Evolutionary conservation across 92 coral and sea anemone genomes (phyloP).

Genomic region (Virgularia gustaviana): DNA sequence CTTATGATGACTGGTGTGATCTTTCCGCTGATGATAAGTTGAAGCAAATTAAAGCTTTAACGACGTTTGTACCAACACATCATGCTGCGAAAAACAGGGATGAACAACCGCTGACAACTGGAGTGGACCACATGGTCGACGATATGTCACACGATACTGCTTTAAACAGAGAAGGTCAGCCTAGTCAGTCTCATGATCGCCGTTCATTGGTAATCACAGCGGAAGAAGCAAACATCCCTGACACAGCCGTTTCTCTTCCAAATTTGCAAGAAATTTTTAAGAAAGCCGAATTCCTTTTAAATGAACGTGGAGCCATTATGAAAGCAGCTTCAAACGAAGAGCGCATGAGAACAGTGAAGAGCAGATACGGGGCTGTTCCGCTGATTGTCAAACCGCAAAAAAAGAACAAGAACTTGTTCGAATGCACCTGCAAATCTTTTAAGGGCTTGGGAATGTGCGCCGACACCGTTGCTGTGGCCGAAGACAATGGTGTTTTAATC

Average conservation of each 20-base stretch:
- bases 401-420: conserved; percentile 40
- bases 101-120: no score
- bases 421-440: conserved; percentile 33
- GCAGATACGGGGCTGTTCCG: conserved; percentile 34
- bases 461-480: conserved; percentile 47
- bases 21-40: conserved; percentile 13
- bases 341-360: conserved; percentile 45
- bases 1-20: conserved; percentile 44
- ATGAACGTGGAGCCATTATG: conserved; percentile 44
- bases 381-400: conserved; percentile 37
- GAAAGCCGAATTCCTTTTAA: conserved; percentile 45
- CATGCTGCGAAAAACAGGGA: no score
- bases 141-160: no score
- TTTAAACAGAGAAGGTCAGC: no score
- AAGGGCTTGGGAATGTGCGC: conserved; percentile 44
- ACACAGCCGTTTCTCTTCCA: conserved; percentile 20
- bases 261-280: conserved; percentile 34
- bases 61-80: conserved; percentile 7
- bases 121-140: no score
- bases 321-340: conserved; percentile 42
- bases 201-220: conserved; percentile 24
- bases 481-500: conserved; percentile 35
- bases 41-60: conserved; percentile 5
- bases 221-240: conserved; percentile 46
- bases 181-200: background rate